Evolutionary conservation across 2,797 vertebrate species (phyloP).

Genomic region (Coregonus sp.): DNA sequence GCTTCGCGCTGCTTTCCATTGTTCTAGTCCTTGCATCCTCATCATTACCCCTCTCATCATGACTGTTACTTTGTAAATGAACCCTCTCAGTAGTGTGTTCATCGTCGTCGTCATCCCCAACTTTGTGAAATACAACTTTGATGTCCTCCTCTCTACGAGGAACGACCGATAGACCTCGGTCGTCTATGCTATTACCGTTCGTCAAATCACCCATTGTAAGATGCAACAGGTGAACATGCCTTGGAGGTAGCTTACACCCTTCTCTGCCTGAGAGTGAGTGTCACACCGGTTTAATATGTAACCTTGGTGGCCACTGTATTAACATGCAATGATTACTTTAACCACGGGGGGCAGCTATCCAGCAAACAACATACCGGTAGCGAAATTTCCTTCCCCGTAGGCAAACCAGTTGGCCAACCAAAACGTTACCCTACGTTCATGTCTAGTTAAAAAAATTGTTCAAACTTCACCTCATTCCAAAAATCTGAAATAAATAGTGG

Average conservation of each 20-base stretch:
- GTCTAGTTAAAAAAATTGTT: constrained; percentile 7
- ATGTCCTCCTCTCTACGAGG: constrained; percentile 51
- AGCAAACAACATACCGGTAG: not conserved
- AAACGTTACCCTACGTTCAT: constrained; percentile 50
- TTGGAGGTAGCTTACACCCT: constrained; percentile 39
- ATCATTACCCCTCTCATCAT: constrained; percentile 29
- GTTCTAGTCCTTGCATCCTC: constrained; percentile 1
- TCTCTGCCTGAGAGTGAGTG: constrained; percentile 49
- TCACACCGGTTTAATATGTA: constrained; percentile 70
- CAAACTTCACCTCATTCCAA: not conserved
- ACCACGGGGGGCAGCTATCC: constrained; percentile 65
- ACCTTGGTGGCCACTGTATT: constrained; percentile 58
- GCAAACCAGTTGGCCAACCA: constrained; percentile 48
- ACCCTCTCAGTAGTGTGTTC: constrained; percentile 51
- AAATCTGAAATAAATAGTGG: not conserved
- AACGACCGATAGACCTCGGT: constrained; percentile 49
- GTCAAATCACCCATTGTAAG: constrained; percentile 70
- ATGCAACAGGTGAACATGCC: constrained; percentile 70
- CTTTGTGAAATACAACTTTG: constrained; percentile 62
- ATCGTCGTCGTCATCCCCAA: constrained; percentile 49
- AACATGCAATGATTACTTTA: constrained; percentile 49
- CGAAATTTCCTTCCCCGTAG: too few relatives aligned
- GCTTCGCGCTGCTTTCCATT: constrained; percentile 33
- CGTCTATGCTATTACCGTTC: constrained; percentile 43
- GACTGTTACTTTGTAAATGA: constrained; percentile 36